phyloP scores from a whole-genome alignment of 2,113 vertebrate genomes.

The Psilopsiagon aurifrons region DNA sequence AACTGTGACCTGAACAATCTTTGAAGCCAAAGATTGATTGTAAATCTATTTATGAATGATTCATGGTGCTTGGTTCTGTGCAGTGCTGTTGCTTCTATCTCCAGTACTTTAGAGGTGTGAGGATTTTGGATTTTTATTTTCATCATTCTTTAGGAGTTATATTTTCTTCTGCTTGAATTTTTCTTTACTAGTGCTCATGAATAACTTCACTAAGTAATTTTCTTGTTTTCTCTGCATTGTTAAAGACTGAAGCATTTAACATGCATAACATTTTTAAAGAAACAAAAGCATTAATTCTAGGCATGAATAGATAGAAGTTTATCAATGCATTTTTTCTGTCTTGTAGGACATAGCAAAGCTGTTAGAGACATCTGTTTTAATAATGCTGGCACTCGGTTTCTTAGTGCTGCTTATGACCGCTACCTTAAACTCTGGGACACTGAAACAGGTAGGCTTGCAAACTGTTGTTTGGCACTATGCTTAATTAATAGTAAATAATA shows the following conservation, averaged over 20 bases:
- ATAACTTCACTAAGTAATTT: neutral
- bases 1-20: neutral
- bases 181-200: neutral
- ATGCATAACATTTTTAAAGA: neutral
- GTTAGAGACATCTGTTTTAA: conserved; percentile 97
- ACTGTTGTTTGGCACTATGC: neutral
- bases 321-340: neutral
- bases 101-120: neutral
- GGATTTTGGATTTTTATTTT: neutral
- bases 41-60: neutral
- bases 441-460: conserved; percentile 86
- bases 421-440: conserved; percentile 98
- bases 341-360: conserved; percentile 93
- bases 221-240: neutral
- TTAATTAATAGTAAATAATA: neutral
- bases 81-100: neutral
- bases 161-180: neutral
- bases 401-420: conserved; percentile 95
- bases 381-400: conserved; percentile 89
- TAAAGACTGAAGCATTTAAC: neutral
- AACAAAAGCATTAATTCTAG: neutral
- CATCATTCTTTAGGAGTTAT: neutral
- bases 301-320: neutral
- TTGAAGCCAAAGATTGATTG: neutral
- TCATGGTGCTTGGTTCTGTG: neutral